These are phyloP conservation scores for Chydorus sphaericus DNA, from an alignment of 2,888 invertebrate species.

Conservation along the genomic window DNA sequence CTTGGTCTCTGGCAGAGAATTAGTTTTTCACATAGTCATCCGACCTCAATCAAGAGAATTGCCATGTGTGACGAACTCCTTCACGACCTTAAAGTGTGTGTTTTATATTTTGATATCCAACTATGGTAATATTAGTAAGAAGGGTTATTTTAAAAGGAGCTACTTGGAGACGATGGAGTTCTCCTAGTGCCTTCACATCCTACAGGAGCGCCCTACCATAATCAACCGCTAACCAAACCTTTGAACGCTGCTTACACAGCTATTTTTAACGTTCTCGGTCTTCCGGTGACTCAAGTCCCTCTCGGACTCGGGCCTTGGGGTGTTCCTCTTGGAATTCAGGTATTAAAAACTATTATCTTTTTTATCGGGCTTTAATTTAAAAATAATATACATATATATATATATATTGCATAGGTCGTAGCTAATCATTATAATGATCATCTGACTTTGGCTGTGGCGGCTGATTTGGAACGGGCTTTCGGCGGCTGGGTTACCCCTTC, in stretches of 20 bases:
- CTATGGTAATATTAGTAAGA: no score
- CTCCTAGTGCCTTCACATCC: constrained; percentile 82
- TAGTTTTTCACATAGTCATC: constrained; percentile 41
- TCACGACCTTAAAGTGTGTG: constrained; percentile 39
- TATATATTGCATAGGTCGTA: constrained; percentile 46
- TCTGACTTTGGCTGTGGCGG: constrained; percentile 63
- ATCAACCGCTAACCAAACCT: constrained; percentile 63
- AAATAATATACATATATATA: no score
- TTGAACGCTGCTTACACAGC: constrained; percentile 77
- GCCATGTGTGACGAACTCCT: constrained; percentile 45
- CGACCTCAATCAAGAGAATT: constrained; percentile 42
- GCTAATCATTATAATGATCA: constrained; percentile 61
- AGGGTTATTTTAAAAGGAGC: no score
- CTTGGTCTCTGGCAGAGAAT: constrained; percentile 51
- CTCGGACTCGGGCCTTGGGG: constrained; percentile 56
- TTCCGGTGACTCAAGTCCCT: constrained; percentile 76
- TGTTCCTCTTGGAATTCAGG: constrained; percentile 61
- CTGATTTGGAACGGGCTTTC: constrained; percentile 56
- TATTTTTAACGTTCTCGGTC: constrained; percentile 69
- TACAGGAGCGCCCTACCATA: constrained; percentile 73
- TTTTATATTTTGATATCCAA: no score
- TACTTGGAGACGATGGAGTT: constrained; percentile 65
- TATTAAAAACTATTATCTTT: constrained; percentile 25
- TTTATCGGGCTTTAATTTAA: no score
- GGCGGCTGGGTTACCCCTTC: constrained; percentile 62